phyloP scores from a whole-genome alignment of 2,113 vertebrate genomes.

The Erythrocebus patas region DNA sequence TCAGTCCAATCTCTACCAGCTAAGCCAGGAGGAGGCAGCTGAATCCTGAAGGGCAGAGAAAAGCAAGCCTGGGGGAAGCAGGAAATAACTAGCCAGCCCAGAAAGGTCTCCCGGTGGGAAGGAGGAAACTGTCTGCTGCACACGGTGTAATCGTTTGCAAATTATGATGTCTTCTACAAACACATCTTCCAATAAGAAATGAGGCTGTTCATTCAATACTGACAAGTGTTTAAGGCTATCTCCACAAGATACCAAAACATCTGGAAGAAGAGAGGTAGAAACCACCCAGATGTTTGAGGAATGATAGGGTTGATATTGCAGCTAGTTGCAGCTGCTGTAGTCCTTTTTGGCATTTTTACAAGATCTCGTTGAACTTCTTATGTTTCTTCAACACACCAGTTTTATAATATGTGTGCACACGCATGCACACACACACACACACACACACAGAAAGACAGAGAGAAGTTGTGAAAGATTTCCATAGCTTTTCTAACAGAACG shows the following conservation, averaged over 20 bases:
- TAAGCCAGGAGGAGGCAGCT: background rate
- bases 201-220: conserved; percentile 15
- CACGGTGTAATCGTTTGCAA: conserved; percentile 45
- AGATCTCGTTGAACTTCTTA: background rate
- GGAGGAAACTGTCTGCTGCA: background rate
- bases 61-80: background rate
- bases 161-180: conserved; percentile 48
- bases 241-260: conserved; percentile 54
- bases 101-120: conserved; percentile 38
- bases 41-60: background rate
- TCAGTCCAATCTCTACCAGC: background rate
- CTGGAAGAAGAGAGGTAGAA: conserved; percentile 47
- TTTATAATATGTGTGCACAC: background rate
- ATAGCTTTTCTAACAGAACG: background rate
- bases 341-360: background rate
- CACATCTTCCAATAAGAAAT: conserved; percentile 39
- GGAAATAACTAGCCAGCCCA: conserved; percentile 18
- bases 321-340: background rate
- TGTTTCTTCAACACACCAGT: background rate
- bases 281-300: conserved; percentile 49
- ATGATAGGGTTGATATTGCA: background rate
- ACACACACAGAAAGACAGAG: background rate
- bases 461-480: background rate
- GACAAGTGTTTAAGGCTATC: conserved; percentile 39
- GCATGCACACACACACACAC: background rate